Conservation (phyloP, 2,797 vertebrate genomes). For the Glossophaga mutica region DNA sequence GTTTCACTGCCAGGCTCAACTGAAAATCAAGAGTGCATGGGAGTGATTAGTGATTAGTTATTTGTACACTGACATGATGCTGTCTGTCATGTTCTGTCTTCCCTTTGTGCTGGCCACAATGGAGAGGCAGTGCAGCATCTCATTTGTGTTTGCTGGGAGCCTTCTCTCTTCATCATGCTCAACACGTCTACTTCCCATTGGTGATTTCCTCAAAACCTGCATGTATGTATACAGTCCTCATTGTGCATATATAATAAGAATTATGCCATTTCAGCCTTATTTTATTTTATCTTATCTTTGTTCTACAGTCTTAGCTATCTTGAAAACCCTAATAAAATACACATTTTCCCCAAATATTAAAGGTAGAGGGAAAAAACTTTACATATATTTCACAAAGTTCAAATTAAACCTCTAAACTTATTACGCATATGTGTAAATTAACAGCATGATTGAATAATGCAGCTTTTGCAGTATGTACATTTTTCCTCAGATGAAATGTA, state of each 20-base stretch:
- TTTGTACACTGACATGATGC: background rate
- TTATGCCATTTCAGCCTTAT: background rate
- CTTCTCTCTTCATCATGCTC: background rate
- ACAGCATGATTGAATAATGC: conserved; percentile 15
- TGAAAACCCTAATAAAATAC: background rate
- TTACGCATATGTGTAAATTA: background rate
- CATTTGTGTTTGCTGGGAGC: background rate
- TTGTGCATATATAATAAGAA: background rate
- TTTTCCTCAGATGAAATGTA: background rate
- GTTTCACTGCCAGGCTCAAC: background rate
- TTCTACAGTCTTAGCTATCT: background rate
- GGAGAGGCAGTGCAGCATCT: background rate
- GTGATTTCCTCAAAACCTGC: background rate
- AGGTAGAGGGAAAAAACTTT: background rate
- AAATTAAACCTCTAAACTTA: background rate
- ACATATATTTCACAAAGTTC: background rate
- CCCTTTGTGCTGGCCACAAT: background rate
- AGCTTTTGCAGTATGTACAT: background rate
- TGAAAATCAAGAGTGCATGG: background rate
- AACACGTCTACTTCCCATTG: background rate
- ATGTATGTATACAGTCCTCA: background rate
- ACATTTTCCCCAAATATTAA: background rate
- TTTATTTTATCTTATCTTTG: conserved; percentile 1
- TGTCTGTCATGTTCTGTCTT: background rate
- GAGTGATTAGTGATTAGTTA: background rate